Percentiles rank a stretch among this genome's conserved stretches.
Conservation (phyloP, 2,113 vertebrate genomes). For the Calyptommatus sinebrachiatus region DNA sequence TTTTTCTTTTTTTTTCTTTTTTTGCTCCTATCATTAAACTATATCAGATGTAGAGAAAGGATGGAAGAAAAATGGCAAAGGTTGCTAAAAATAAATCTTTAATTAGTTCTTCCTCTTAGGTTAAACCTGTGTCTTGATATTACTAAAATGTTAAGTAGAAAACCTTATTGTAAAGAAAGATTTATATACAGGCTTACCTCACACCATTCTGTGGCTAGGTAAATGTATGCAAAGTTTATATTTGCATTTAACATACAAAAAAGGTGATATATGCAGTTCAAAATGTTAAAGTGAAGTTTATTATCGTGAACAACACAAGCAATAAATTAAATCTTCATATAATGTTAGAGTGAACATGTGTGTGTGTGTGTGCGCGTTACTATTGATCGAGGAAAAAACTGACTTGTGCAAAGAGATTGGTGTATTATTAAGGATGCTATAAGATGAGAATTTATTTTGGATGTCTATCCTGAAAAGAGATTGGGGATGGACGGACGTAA, state of each 20-base stretch:
- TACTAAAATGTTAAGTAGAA: constrained; percentile 51
- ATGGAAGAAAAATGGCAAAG: no score
- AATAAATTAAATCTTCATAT: constrained; percentile 67
- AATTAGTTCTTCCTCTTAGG: constrained; percentile 59
- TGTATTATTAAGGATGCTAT: no score
- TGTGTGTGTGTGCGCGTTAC: no score
- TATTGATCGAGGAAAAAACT: no score
- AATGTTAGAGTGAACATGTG: constrained; percentile 49
- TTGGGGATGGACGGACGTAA: no score
- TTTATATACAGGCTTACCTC: constrained; percentile 33
- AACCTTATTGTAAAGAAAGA: constrained; percentile 31
- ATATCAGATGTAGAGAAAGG: no score
- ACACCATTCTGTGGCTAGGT: constrained; percentile 50
- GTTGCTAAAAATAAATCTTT: neutral
- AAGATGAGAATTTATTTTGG: no score
- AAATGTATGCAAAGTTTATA: constrained; percentile 57
- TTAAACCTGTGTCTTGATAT: constrained; percentile 61
- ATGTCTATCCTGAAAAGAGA: no score
- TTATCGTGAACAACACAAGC: constrained; percentile 64
- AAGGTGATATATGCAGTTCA: constrained; percentile 46
- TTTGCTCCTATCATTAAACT: no score
- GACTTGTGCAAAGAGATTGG: no score
- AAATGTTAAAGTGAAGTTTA: constrained; percentile 57
- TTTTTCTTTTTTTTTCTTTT: no score
- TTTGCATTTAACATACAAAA: constrained; percentile 42